Evolutionary conservation across 2,113 vertebrate genomes (phyloP), one percentile per base, ranked within the genome.

Genomic region (Numenius arquata): DNA sequence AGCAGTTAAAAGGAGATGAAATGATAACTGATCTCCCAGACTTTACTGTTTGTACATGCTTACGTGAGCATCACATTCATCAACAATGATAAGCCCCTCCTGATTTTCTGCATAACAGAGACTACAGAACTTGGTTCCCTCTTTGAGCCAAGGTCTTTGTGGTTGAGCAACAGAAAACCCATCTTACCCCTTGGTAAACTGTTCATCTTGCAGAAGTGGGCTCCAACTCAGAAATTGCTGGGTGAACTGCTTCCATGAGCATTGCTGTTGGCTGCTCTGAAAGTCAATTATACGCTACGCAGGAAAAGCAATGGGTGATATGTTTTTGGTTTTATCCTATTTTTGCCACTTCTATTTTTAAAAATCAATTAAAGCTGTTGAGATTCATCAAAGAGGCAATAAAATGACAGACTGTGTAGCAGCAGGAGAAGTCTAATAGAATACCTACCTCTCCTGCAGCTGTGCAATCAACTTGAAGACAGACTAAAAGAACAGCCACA

Each of bases 301-400:
- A 68, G 66, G 36, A 76, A 80, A 87, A 88, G 53, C 30, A 80
- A 22, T 8, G 15, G 12, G 40, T 68, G 41, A 55, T 65, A 41
- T 21, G 59, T 15, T 79, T 88, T 92, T 56, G 36, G 0, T 50
- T 74, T 88, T 55, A 53, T 71, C 26, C 61, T 88, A 43, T n/a
- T 95, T 94, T 88, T 88, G 40, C 23, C 22, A 74, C 20, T 81
- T 90, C 82, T 92, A 85, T 95, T 96, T 95, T 94, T 81, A 77
- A 94, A 90, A 88, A 41, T 74, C 50, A 95, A 85, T 93, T 92
- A 96, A 88, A 92, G 59, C 55, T 92, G 55, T 90, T 88, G 70
- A 74, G 23, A 88, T 77, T 90, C 78, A 84, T 96, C 87, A 93
- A 61, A 78, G 65, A 92, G 36, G 86, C 74, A 94, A 47, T 80